Base-by-base conservation (phyloP, 1,140 invertebrate species). In the Heterodera schachtii region DNA sequence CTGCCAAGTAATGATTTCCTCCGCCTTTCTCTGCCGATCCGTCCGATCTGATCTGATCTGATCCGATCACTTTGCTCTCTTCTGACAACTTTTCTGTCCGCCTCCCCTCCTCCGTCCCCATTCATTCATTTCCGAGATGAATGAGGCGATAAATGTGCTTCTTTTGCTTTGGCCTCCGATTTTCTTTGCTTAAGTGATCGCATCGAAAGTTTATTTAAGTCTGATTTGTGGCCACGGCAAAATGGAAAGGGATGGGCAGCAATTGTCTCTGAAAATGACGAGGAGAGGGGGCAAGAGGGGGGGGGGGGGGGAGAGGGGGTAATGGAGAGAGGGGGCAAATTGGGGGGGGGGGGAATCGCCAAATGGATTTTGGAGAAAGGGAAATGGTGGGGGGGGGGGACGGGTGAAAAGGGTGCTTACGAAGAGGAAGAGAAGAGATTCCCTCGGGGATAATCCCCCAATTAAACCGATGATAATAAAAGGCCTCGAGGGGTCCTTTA, bases 131-230 rank as follows among this genome's bases (percentile, higher is more conserved):
- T 64, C 57, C 57, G 57, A 64, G 57, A 64, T 64, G 57, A 64
- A 64, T 64, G 57, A 64, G 57, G 57, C 57, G 57, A 64, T 64
- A 64, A 64, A 64, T 64, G 57, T 64, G 57, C 57, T 64, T 64
- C 57, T 64, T 19, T 64, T 64, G 13, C 5, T 19, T 64, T 3
- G 5, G 13, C 57, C 16, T 19, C 57, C 4, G 13, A 11, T 11
- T 19, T 19, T 19, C 57, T 13, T 64, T 19, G 57, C 57, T 64
- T 64, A 31, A 19, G 57, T 19, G 57, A 64, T 64, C 57, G 57
- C 57, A 64, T 64, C 57, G 57, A 64, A 64, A 64, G 57, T 64
- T 64, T 64, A 64, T 64, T 64, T 64, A 64, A 64, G 57, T 64
- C 57, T 64, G 57, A 64, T 64, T 64, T 64, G 57, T 64, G 57